Base-by-base conservation (phyloP, 2,113 vertebrate genomes). In the Seriola dumerili region DNA sequence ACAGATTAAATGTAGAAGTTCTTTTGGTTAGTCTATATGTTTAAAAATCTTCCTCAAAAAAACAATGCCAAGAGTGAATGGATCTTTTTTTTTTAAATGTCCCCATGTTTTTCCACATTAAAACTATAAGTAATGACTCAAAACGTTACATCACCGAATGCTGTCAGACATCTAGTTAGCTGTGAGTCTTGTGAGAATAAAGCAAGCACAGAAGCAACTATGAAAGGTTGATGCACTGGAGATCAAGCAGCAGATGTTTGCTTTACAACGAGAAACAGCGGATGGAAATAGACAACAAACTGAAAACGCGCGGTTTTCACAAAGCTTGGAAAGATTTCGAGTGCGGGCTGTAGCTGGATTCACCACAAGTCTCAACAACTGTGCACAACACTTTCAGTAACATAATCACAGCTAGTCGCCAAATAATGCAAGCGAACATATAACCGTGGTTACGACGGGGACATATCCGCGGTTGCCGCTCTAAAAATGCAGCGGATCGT, bases 251-350 rank as follows among this genome's bases (percentile, higher is more conserved):
- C 40, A 72, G 16, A 13, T 44, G 48, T 78, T 55, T 16, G 40
- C n/a, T 46, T 57, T 68, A 76, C 62, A 50, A 34, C 10, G 64
- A 72, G 34, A 78, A 84, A 74, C 77, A 78, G 65, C 78, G 69
- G 74, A 81, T 52, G 64, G 64, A 13, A 83, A 78, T 21, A 85
- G 42, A 89, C 86, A 91, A 92, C 93, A 92, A 90, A 84, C 71
- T 84, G 91, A 94, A 93, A 94, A 94, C 86, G 93, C 92, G 93
- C 92, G 92, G 91, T 91, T 94, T 94, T 87, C 80, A 81, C 84
- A 40, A 57, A 87, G 52, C 54, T 79, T 52, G 48, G 3, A 66
- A n/a, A 69, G 34, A 55, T 79, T 77, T 68, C 8, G 17, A 73
- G 57, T 76, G 32, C 44, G 62, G 78, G 32, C 29, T 73, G 16